Percentiles rank a stretch among this genome's conserved stretches.
Conservation (phyloP, 1,140 invertebrate species). For the Leucophenga varia region DNA sequence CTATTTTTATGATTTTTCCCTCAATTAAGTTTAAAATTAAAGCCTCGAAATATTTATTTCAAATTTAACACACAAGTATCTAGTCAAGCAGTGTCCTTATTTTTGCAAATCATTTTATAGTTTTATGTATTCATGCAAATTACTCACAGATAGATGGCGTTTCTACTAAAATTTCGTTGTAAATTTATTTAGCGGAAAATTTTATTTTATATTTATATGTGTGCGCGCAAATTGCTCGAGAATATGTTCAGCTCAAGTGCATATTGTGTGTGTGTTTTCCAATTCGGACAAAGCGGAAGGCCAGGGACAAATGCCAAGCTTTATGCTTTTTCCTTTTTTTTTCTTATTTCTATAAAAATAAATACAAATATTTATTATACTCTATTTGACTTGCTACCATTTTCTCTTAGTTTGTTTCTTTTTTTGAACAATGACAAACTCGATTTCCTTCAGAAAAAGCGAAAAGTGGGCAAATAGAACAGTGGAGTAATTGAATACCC, state of each 20-base stretch:
- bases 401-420: too few relatives aligned
- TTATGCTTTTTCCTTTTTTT: not conserved
- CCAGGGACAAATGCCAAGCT: not conserved
- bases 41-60: too few relatives aligned
- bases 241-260: too few relatives aligned
- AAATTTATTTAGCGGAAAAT: conserved; percentile 53
- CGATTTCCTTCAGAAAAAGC: too few relatives aligned
- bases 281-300: not conserved
- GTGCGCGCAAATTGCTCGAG: not conserved
- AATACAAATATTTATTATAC: conserved; percentile 48
- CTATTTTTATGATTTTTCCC: too few relatives aligned
- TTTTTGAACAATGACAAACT: too few relatives aligned
- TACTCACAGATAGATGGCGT: conserved; percentile 45
- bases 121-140: conserved; percentile 13
- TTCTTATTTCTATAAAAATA: conserved; percentile 26
- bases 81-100: conserved; percentile 12
- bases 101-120: conserved; percentile 12
- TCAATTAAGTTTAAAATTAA: too few relatives aligned
- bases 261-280: too few relatives aligned
- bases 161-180: conserved; percentile 29
- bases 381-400: too few relatives aligned
- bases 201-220: conserved; percentile 27
- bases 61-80: too few relatives aligned
- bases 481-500: too few relatives aligned
- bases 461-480: too few relatives aligned